A percentile compares a stretch with the other conserved stretches of the same genome.
These are phyloP conservation scores for Hydrolagus affinis DNA, from an alignment of 2,113 vertebrate genomes.

Conservation along the genomic window DNA sequence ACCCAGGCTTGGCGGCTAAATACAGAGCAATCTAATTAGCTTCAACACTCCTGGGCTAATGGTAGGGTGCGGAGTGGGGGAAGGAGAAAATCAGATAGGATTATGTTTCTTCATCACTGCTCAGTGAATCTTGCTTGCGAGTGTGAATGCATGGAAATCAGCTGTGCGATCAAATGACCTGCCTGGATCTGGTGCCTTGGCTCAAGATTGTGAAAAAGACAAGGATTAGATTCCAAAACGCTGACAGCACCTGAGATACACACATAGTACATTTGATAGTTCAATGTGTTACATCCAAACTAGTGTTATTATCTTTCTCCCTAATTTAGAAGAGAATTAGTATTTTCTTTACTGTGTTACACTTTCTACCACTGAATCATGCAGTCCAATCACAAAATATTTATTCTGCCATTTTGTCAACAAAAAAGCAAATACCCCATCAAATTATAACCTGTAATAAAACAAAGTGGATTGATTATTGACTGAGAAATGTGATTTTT, in stretches of 20 bases:
- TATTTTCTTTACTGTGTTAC: too few relatives aligned
- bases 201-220: neutral
- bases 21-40: neutral
- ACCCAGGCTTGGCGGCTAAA: neutral
- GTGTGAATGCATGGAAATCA: neutral
- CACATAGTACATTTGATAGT: too few relatives aligned
- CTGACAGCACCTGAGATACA: neutral
- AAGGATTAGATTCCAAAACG: neutral
- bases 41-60: neutral
- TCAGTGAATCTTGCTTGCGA: neutral
- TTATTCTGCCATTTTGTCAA: neutral
- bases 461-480: too few relatives aligned
- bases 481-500: too few relatives aligned
- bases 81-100: neutral
- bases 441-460: too few relatives aligned
- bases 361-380: too few relatives aligned
- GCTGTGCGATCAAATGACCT: neutral
- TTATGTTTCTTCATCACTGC: neutral
- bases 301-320: too few relatives aligned
- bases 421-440: neutral
- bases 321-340: too few relatives aligned
- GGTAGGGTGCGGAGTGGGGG: too few relatives aligned
- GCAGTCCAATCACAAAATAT: too few relatives aligned
- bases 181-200: neutral
- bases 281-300: too few relatives aligned